phyloP scores from a whole-genome alignment of 2,113 vertebrate species.

The Vimba vimba region DNA sequence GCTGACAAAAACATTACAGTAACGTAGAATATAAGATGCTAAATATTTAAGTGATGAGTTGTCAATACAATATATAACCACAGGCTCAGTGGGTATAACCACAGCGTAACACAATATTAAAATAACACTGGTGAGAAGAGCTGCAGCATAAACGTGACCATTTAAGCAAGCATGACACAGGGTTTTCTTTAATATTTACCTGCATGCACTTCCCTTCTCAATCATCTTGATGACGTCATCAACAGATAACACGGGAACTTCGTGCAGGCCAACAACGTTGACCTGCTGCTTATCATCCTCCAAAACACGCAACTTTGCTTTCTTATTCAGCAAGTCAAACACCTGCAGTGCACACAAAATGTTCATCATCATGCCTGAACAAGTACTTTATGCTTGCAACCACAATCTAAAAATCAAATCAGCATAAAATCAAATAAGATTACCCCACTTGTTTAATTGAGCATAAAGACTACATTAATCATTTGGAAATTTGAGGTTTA shows the following conservation, averaged over 20 bases:
- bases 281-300: slow-evolving; percentile 95
- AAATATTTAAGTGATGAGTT: no score
- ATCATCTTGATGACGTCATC: slow-evolving; percentile 93
- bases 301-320: slow-evolving; percentile 89
- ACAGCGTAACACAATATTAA: not conserved
- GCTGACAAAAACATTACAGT: no score
- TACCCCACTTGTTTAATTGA: not conserved
- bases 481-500: not conserved
- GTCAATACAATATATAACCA: no score
- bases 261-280: slow-evolving; percentile 92
- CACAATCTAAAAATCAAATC: not conserved
- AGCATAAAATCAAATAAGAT: not conserved
- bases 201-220: slow-evolving; percentile 87
- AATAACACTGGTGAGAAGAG: no score
- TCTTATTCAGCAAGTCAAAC: slow-evolving; percentile 95
- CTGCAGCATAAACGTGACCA: not conserved
- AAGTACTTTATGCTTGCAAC: not conserved
- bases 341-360: slow-evolving; percentile 72
- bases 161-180: not conserved
- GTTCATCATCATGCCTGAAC: not conserved
- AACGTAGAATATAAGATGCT: no score
- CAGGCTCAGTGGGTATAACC: no score
- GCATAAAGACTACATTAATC: not conserved
- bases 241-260: slow-evolving; percentile 79
- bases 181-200: slow-evolving; percentile 71